phyloP scores from a whole-genome alignment of 2,113 vertebrate genomes.

The Procapra przewalskii region DNA sequence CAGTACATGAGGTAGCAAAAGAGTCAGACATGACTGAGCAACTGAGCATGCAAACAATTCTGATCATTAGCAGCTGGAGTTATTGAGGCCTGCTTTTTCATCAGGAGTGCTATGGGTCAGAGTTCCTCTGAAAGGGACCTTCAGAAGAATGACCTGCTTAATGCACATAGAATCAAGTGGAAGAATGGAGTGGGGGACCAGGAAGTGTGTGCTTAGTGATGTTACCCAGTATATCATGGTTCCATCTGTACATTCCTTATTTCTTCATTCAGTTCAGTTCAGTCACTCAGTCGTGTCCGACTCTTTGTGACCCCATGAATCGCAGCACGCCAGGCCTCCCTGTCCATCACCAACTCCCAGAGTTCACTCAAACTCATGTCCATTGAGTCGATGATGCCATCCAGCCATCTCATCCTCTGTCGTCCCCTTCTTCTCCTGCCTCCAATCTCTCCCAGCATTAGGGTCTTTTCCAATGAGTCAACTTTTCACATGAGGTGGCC shows the following conservation, averaged over 20 bases:
- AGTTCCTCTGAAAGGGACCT: not conserved
- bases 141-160: not conserved
- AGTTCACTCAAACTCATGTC: too few relatives aligned
- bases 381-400: too few relatives aligned
- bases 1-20: not conserved
- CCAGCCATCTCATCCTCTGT: too few relatives aligned
- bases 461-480: too few relatives aligned
- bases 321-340: too few relatives aligned
- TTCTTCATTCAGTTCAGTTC: not conserved
- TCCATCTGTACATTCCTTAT: not conserved
- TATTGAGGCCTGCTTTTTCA: not conserved
- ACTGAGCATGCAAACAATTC: not conserved
- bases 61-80: not conserved
- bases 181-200: not conserved
- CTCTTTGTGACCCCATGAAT: too few relatives aligned
- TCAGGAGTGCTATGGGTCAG: not conserved
- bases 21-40: not conserved
- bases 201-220: not conserved
- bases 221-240: not conserved
- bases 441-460: too few relatives aligned
- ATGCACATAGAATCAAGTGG: not conserved
- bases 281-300: fast-evolving
- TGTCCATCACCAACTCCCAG: too few relatives aligned
- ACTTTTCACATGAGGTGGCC: fast-evolving
- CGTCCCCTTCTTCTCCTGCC: too few relatives aligned